Evolutionary conservation across 2,888 invertebrate genomes (phyloP), one percentile per base, ranked within the genome.

Genomic region (Sepioteuthis lessoniana): DNA sequence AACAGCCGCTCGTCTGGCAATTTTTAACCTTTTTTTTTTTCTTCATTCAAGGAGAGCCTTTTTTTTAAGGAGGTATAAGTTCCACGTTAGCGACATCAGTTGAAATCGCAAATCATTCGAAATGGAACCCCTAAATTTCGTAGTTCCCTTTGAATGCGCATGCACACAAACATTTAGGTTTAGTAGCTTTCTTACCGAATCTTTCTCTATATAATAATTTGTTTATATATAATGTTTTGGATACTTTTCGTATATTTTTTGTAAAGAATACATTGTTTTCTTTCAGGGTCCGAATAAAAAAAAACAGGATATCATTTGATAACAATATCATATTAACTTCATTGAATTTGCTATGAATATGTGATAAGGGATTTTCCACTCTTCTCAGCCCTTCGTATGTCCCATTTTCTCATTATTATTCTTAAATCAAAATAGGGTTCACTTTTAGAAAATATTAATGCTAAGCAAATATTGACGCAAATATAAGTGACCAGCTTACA

Each of bases 21-120:
- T 19, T 10, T 76, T 76, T n/a, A 76, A 76, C 76, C 76, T n/a
- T 76, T 76, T 76, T 19, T 35, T 76, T n/a, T 76, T 76, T 35
- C 19, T n/a, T 76, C 13, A 16, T 76, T 76, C 35, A 76, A 76
- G n/a, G 76, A n/a, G n/a, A 76, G 16, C 76, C 76, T 35, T 35
- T n/a, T 76, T 76, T 76, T 10, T 76, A 76, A 10, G n/a, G n/a
- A 76, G 13, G 76, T 19, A 76, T 76, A 4, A 16, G n/a, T 76
- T 76, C n/a, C 76, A n/a, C 76, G 16, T n/a, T 35, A 76, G 76
- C 76, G 76, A 76, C 76, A 76, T 35, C 76, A 76, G 76, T n/a
- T 76, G 76, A 76, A 76, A 76, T 76, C 76, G n/a, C 76, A 76
- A 76, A 76, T 76, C 76, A 76, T 76, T 76, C 76, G 76, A n/a